Conservation (phyloP, 1,140 invertebrate genomes). For the Drosophila sechellia region DNA sequence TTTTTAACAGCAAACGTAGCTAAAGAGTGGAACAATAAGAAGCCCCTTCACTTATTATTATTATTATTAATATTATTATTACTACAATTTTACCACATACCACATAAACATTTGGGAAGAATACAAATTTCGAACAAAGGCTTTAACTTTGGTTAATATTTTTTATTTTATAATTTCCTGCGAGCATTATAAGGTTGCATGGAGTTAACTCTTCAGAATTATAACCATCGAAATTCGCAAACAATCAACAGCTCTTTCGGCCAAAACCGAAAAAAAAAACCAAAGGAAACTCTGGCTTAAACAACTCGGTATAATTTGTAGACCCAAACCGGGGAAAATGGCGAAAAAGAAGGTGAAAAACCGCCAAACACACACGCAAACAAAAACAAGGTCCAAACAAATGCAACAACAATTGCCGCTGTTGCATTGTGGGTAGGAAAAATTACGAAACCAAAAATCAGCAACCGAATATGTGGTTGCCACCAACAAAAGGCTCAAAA, state of each 20-base stretch:
- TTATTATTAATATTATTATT: too few species aligned
- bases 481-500: conserved; percentile 78
- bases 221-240: background rate
- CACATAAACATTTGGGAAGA: too few species aligned
- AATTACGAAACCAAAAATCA: conserved; percentile 84
- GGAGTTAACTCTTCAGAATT: background rate
- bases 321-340: conserved; percentile 20
- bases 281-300: conserved; percentile 20
- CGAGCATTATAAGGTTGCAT: background rate
- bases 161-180: too few species aligned
- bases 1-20: too few species aligned
- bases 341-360: conserved; percentile 59
- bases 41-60: too few species aligned
- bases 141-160: background rate
- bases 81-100: too few species aligned
- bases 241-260: conserved; percentile 17
- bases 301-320: conserved; percentile 39
- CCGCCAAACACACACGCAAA: conserved; percentile 74
- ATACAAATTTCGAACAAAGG: too few species aligned
- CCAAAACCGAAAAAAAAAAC: background rate
- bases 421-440: conserved; percentile 71
- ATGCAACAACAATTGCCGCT: conserved; percentile 55
- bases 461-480: conserved; percentile 83
- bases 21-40: too few species aligned
- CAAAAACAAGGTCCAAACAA: conserved; percentile 64